Conservation (phyloP, 2,888 invertebrate genomes). For the Melipona bicolor region DNA sequence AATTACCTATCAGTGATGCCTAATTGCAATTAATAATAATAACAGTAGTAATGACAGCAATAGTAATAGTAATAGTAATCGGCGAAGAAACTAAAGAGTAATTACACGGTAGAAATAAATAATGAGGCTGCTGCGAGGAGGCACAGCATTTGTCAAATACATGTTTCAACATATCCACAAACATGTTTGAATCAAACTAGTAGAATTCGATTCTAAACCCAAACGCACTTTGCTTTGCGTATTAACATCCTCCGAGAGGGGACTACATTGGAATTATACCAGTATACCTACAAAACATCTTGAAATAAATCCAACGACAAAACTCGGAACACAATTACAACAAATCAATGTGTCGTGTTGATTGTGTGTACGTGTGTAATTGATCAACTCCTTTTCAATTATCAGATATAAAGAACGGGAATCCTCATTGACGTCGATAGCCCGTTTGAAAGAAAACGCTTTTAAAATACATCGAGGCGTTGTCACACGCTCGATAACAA, state of each 20-base stretch:
- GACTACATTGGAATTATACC: constrained; percentile 14
- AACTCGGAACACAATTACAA: constrained; percentile 41
- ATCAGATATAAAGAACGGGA: constrained; percentile 39
- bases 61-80: constrained; percentile 51
- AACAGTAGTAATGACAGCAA: constrained; percentile 50
- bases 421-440: constrained; percentile 37
- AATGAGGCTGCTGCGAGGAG: constrained; percentile 66
- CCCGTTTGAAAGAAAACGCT: constrained; percentile 43
- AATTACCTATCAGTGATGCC: constrained; percentile 49
- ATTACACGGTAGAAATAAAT: constrained; percentile 67
- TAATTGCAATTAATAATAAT: constrained; percentile 53
- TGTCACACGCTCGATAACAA: constrained; percentile 43
- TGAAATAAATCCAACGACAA: constrained; percentile 57
- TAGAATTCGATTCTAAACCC: constrained; percentile 44
- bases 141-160: constrained; percentile 69
- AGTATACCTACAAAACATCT: constrained; percentile 38
- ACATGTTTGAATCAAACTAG: constrained; percentile 26
- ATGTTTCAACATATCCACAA: constrained; percentile 36
- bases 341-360: constrained; percentile 33
- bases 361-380: constrained; percentile 22
- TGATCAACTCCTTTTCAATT: constrained; percentile 32
- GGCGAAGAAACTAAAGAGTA: constrained; percentile 35
- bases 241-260: constrained; percentile 3
- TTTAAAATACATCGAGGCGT: constrained; percentile 32
- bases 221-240: constrained; percentile 29